Conservation (phyloP, 2,113 vertebrate genomes). For the Brachyhypopomus occidentalis region DNA sequence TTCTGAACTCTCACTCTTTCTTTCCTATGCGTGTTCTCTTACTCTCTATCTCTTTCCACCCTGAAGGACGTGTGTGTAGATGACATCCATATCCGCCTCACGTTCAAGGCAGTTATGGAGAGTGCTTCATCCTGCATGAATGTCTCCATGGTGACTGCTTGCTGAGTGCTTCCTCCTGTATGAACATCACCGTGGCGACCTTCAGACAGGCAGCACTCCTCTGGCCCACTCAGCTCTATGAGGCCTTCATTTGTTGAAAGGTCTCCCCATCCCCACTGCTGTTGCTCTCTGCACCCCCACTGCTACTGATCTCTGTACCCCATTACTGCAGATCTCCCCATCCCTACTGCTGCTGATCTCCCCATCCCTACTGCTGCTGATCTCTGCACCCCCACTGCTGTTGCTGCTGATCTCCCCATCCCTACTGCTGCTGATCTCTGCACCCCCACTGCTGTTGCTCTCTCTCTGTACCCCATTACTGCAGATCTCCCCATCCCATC, state of each 20-base stretch:
- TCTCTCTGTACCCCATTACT: too few relatives aligned
- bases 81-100: constrained; percentile 32
- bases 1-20: background rate
- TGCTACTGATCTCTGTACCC: too few relatives aligned
- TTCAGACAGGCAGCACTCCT: constrained; percentile 5
- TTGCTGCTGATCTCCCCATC: too few relatives aligned
- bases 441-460: too few relatives aligned
- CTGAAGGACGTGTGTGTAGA: constrained; percentile 35
- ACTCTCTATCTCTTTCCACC: background rate
- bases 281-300: background rate
- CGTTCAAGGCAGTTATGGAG: constrained; percentile 39
- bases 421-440: too few relatives aligned
- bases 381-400: too few relatives aligned
- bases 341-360: too few relatives aligned
- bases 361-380: too few relatives aligned
- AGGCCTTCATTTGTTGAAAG: constrained; percentile 44
- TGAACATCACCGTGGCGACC: constrained; percentile 26
- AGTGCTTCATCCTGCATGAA: constrained; percentile 18
- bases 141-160: constrained; percentile 17
- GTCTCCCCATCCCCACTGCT: background rate
- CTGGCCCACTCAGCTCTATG: constrained; percentile 36
- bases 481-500: too few relatives aligned
- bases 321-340: too few relatives aligned
- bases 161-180: constrained; percentile 21
- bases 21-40: background rate